Evolutionary conservation across 2,888 invertebrate species (phyloP).

Genomic region (Drosophila nr. medialis): DNA sequence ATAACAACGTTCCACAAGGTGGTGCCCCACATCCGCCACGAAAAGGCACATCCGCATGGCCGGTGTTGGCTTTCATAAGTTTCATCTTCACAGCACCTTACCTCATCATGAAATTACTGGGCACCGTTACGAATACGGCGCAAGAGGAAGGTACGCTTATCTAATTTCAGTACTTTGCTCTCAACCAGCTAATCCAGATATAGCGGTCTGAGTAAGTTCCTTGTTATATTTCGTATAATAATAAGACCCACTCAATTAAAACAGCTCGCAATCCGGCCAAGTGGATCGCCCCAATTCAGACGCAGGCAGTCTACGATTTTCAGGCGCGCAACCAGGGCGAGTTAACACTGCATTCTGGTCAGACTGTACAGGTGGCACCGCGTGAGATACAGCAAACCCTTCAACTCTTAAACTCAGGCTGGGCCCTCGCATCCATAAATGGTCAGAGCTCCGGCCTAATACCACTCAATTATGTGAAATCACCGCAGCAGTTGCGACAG

Average conservation of each 20-base stretch:
- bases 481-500: constrained; percentile 78
- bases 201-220: constrained; percentile 49
- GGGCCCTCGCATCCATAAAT: constrained; percentile 88
- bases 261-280: constrained; percentile 88
- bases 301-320: constrained; percentile 91
- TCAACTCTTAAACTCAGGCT: constrained; percentile 88
- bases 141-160: constrained; percentile 87
- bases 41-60: constrained; percentile 90
- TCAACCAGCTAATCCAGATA: constrained; percentile 48
- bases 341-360: constrained; percentile 90
- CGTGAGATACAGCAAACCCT: constrained; percentile 90
- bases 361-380: constrained; percentile 93
- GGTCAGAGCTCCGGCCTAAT: constrained; percentile 87
- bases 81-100: constrained; percentile 96
- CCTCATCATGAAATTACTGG: constrained; percentile 93
- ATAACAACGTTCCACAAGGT: constrained; percentile 65
- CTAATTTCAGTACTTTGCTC: constrained; percentile 67
- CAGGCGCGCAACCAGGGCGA: constrained; percentile 90
- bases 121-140: constrained; percentile 85
- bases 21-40: constrained; percentile 74
- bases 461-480: constrained; percentile 87
- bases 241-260: constrained; percentile 5
- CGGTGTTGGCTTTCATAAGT: constrained; percentile 94
- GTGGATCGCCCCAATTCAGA: constrained; percentile 89
- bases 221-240: constrained; percentile 12